Base-by-base conservation (phyloP, 2,113 vertebrate genomes). In the Carlito syrichta region DNA sequence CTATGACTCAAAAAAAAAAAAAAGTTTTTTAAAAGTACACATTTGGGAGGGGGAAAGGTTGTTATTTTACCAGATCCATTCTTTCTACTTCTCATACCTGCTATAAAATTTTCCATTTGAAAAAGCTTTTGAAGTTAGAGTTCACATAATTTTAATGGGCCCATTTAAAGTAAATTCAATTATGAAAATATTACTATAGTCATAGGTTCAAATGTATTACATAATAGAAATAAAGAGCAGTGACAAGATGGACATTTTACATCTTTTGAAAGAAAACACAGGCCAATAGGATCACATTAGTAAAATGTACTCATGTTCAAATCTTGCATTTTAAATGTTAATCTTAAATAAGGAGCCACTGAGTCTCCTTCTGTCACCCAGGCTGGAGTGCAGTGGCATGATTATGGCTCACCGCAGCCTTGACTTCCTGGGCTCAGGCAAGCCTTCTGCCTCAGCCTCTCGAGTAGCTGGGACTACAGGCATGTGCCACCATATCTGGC, bases 321-420 rank as follows among this genome's bases (percentile, higher is more conserved):
- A 63, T 89, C 40, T 86, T 89, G 9, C 2, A 82, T 71, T 92
- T 89, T n/a, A 81, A 89, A 45, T 58, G 50, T 27, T 69, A 88
- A 88, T 35, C 45, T 93, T 74, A 89, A 81, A 81, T 86, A 79
- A 94, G 35, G 52, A 93, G 56, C 16, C 22, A 91, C n/a, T n/a
- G n/a, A n/a, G n/a, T n/a, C n/a, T n/a, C n/a, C n/a, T n/a, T n/a
- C n/a, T n/a, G n/a, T n/a, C n/a, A n/a, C n/a, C n/a, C n/a, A n/a
- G n/a, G n/a, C n/a, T n/a, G n/a, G n/a, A n/a, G n/a, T n/a, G n/a
- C n/a, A n/a, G n/a, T n/a, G n/a, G n/a, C n/a, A n/a, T n/a, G n/a
- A n/a, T n/a, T n/a, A n/a, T n/a, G n/a, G n/a, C n/a, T n/a, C n/a
- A n/a, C n/a, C n/a, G n/a, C n/a, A n/a, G n/a, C n/a, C n/a, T n/a